Evolutionary conservation across 2,113 vertebrate genomes (phyloP), one percentile per base, ranked within the genome.

Genomic region (Cyanistes caeruleus): DNA sequence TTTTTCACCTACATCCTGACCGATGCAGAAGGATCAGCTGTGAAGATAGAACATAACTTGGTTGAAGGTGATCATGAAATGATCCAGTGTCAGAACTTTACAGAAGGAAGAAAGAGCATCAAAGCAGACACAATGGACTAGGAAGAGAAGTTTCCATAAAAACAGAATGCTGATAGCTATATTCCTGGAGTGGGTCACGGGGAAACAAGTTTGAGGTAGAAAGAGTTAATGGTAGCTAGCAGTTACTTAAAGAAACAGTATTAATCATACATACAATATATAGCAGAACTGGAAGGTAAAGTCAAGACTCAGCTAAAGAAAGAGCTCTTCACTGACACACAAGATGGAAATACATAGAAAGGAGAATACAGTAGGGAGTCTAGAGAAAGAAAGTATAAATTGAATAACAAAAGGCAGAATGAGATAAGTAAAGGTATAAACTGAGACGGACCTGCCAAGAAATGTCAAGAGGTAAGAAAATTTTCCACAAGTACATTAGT

Each of bases 61-160:
- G 43, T 69, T 87, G 69, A 95, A 70, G 43, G 39, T 51, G 76
- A 91, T 65, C 7, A 2, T 46, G 25, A 91, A 94, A 81, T 46
- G 51, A 87, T 62, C 59, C 51, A n/a, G 73, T 43, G 48, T 74
- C 84, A 87, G 51, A 77, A 84, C 28, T 84, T 76, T 24, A 81
- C 25, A 91, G 58, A 72, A 59, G 56, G 39, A 93, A 92, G 30
- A 37, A 90, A 65, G 33, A 91, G 55, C 60, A 84, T 86, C 55
- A 89, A 94, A 87, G 43, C 12, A 87, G 51, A 89, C 93, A 81
- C 51, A 84, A 81, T 39, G 41, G 37, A 58, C n/a, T 81, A 74
- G 49, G 64, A 91, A 95, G 77, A 84, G 93, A 87, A 92, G 39
- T 9, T 70, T 49, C 62, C 49, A 85, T n/a, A 59, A 90, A 83